Evolutionary conservation across 1,140 invertebrate species (phyloP).

Genomic region (Megathymus violae): DNA sequence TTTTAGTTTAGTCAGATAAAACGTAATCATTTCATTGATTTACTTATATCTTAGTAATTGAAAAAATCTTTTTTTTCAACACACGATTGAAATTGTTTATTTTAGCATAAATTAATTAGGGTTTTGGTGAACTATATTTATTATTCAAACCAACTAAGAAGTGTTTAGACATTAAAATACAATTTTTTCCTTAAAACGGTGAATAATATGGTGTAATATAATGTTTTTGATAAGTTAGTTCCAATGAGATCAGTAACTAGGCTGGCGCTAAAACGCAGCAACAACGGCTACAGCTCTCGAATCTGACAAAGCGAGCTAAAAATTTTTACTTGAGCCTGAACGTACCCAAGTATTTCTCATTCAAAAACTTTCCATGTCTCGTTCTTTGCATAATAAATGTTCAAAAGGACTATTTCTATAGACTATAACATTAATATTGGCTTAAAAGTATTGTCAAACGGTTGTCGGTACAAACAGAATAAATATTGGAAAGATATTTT

Average conservation of each 20-base stretch:
- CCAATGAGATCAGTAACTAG: constrained; percentile 69
- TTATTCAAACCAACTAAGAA: too few relatives aligned
- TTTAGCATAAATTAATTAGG: too few relatives aligned
- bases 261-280: constrained; percentile 66
- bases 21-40: too few relatives aligned
- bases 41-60: too few relatives aligned
- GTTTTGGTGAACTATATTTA: too few relatives aligned
- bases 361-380: constrained; percentile 8
- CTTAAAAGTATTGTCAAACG: constrained; percentile 31
- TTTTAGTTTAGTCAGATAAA: too few relatives aligned
- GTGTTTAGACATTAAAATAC: too few relatives aligned
- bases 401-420: constrained; percentile 23
- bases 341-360: constrained; percentile 11
- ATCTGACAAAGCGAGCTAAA: constrained; percentile 56
- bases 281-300: constrained; percentile 63
- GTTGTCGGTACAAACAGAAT: constrained; percentile 14
- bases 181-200: too few relatives aligned
- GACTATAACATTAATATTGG: constrained; percentile 16
- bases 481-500: neutral
- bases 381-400: constrained; percentile 19
- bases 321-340: neutral
- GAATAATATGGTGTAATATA: constrained; percentile 22
- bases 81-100: too few relatives aligned
- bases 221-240: constrained; percentile 60
- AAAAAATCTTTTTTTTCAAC: too few relatives aligned